A percentile compares a stretch with the other conserved stretches of the same genome.
These are phyloP conservation scores for Eueides isabella DNA, from an alignment of 1,140 invertebrate genomes.

Conservation along the genomic window DNA sequence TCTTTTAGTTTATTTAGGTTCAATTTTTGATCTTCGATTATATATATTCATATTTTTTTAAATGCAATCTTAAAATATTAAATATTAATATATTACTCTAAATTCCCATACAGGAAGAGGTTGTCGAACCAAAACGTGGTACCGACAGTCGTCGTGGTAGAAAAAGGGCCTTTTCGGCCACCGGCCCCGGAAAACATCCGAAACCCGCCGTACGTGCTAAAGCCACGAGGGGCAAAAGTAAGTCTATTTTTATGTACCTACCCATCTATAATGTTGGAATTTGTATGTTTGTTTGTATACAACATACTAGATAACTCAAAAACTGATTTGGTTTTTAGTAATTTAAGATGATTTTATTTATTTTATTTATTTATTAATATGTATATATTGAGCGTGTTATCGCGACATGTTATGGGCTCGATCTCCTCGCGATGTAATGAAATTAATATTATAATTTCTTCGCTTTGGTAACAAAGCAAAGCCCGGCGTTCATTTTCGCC, in stretches of 20 bases:
- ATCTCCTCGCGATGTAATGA: too few relatives aligned
- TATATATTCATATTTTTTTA: too few relatives aligned
- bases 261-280: too few relatives aligned
- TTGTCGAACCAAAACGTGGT: constrained; percentile 38
- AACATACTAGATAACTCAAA: neutral
- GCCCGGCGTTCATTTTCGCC: too few relatives aligned
- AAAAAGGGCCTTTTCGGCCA: constrained; percentile 63
- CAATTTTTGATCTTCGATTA: neutral
- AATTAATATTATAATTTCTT: too few relatives aligned
- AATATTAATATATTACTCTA: neutral
- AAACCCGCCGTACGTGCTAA: constrained; percentile 52
- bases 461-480: too few relatives aligned
- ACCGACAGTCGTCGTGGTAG: constrained; percentile 56
- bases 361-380: too few relatives aligned
- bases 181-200: constrained; percentile 51
- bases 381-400: too few relatives aligned
- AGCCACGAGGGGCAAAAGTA: constrained; percentile 55
- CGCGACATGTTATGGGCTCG: too few relatives aligned
- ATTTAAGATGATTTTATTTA: neutral
- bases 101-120: constrained; percentile 42
- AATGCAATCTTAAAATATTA: too few relatives aligned
- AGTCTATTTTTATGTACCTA: too few relatives aligned
- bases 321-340: neutral
- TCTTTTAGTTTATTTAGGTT: neutral
- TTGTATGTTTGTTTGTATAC: neutral